A percentile compares a stretch with the other conserved stretches of the same genome.
phyloP scores from a whole-genome alignment of 2,113 vertebrate species.

The Phyllostomus hastatus region DNA sequence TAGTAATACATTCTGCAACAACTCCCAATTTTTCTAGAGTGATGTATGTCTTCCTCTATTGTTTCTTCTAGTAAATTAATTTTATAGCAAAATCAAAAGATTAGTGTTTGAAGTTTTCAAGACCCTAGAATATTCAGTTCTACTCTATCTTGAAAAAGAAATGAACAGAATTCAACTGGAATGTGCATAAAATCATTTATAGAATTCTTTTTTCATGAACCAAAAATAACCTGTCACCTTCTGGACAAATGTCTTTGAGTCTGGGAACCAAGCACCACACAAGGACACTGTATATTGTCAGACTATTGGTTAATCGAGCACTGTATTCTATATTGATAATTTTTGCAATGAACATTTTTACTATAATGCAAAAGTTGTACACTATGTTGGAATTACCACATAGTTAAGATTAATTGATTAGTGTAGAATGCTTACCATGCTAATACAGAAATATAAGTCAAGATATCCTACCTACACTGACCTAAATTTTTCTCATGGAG shows the following conservation, averaged over 20 bases:
- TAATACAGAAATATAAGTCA: not conserved
- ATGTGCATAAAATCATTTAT: not conserved
- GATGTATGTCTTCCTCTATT: not conserved
- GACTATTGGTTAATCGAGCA: not conserved
- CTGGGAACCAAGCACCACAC: not conserved
- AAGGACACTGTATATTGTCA: not conserved
- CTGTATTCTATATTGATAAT: not conserved
- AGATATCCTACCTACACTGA: not conserved
- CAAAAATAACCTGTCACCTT: not conserved
- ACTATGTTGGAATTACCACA: not conserved
- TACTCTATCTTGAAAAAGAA: not conserved
- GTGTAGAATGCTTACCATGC: not conserved
- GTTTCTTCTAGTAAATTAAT: not conserved
- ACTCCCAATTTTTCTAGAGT: not conserved
- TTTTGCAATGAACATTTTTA: not conserved
- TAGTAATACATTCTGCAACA: not conserved
- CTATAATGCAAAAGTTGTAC: not conserved
- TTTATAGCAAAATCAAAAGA: not conserved
- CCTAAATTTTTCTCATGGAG: not conserved
- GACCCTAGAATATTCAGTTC: not conserved
- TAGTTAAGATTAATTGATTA: slow-evolving; percentile 9
- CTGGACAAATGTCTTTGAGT: not conserved
- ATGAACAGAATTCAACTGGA: not conserved
- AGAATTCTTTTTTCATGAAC: not conserved
- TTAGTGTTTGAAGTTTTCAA: not conserved